Percentiles rank a stretch among this genome's conserved stretches.
These are phyloP conservation scores for Percopsis transmontana DNA, from an alignment of 2,113 vertebrate species.

Conservation along the genomic window DNA sequence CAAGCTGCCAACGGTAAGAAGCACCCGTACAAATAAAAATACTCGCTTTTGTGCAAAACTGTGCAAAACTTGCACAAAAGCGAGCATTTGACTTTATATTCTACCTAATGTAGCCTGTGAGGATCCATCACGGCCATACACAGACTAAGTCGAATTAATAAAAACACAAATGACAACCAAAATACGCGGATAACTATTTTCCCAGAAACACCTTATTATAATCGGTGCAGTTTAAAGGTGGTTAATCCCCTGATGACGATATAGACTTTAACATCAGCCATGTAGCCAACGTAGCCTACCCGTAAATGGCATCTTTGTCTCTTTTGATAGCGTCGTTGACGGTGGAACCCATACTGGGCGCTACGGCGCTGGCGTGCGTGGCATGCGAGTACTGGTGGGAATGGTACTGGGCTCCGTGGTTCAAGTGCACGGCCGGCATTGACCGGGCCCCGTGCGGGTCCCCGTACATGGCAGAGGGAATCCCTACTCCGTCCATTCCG, in stretches of 20 bases:
- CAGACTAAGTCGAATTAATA: too few relatives aligned
- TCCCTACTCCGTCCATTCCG: constrained; percentile 88
- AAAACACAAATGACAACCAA: too few relatives aligned
- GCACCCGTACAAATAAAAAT: too few relatives aligned
- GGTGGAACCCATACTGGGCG: constrained; percentile 85
- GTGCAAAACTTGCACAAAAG: too few relatives aligned
- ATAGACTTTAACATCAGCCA: constrained; percentile 15
- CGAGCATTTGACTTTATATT: too few relatives aligned
- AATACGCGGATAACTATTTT: too few relatives aligned
- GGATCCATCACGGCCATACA: too few relatives aligned
- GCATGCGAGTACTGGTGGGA: constrained; percentile 88
- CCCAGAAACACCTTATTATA: too few relatives aligned
- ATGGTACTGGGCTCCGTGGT: constrained; percentile 85
- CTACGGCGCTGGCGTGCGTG: constrained; percentile 81
- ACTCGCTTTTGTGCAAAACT: too few relatives aligned
- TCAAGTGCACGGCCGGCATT: constrained; percentile 89
- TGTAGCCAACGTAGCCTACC: constrained; percentile 83
- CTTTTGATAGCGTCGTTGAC: constrained; percentile 89
- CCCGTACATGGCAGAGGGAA: constrained; percentile 87
- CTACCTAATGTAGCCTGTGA: too few relatives aligned
- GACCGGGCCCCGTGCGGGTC: constrained; percentile 87
- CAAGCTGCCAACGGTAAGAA: too few relatives aligned
- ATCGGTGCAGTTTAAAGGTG: neutral
- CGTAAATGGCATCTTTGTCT: constrained; percentile 97
- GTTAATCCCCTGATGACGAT: neutral